Percentiles rank a stretch among this genome's conserved stretches.
These are phyloP conservation scores for Tursiops truncatus DNA, from an alignment of 2,113 vertebrate species.

Conservation along the genomic window DNA sequence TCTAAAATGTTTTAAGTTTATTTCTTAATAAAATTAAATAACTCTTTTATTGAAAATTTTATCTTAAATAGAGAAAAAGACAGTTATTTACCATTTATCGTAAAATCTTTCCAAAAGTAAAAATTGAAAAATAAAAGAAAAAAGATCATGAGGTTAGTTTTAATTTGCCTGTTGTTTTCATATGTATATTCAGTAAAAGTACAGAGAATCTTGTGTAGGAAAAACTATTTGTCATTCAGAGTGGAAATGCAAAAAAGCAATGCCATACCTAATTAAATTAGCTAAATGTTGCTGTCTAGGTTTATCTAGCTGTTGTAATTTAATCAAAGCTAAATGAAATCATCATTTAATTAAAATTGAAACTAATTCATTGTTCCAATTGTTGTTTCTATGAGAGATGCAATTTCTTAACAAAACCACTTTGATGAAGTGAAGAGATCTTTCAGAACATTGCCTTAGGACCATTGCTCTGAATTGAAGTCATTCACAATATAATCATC, in stretches of 20 bases:
- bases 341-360: conserved; percentile 80
- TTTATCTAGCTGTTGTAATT: conserved; percentile 79
- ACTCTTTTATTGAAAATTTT: neutral
- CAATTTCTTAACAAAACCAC: conserved; percentile 69
- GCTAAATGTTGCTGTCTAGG: conserved; percentile 72
- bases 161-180: neutral
- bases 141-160: neutral
- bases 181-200: neutral
- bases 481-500: conserved; percentile 24
- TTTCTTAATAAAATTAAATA: neutral
- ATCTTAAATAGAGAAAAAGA: neutral
- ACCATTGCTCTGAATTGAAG: conserved; percentile 45
- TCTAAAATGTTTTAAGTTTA: neutral
- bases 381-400: conserved; percentile 77
- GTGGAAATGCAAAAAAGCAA: conserved; percentile 66
- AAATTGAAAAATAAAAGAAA: neutral
- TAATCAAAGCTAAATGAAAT: conserved; percentile 77
- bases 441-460: conserved; percentile 60
- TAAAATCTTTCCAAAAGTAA: neutral
- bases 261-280: conserved; percentile 80
- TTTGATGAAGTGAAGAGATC: conserved; percentile 68
- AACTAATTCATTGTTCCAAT: conserved; percentile 78
- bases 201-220: neutral
- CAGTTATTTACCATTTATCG: neutral
- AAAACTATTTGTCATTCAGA: conserved; percentile 66